Evolutionary conservation across 2,797 vertebrate species (phyloP), one percentile per base, ranked within the genome.

Genomic region (Lacerta bilineata): DNA sequence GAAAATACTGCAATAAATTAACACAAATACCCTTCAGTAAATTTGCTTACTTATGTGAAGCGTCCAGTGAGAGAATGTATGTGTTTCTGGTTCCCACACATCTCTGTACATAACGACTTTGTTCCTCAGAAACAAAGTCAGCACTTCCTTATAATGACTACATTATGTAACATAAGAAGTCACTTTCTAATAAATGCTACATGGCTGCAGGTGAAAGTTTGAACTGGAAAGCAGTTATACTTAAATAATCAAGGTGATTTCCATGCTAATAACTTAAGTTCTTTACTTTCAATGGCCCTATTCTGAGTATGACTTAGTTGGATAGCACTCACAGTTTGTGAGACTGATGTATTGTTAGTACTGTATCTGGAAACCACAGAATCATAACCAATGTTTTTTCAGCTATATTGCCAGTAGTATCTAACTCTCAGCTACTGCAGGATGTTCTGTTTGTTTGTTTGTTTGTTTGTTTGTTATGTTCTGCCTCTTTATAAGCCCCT

Each of bases 311-410:
- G 59, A 61, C 18, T 20, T 6, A 61, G 15, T 20, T 61, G 59
- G 59, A 61, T 61, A 61, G 59, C 20, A 25, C 80, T 2, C 15
- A 50, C 50, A n/a, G 61, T 59, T 88, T 43, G 83, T 50, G 86
- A 87, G 10, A 18, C 88, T 92, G 87, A n/a, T 78, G 80, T 25
- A 88, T 69, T 80, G 76, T 77, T 13, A 17, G 59, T 68, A 33
- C 33, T 33, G 33, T 33, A 33, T 82, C 61, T 17, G 9, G 36
- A 64, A 88, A 69, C 17, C 43, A 55, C 10, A n/a, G 29, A 82
- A 71, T 25, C 8, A 33, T 18, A 61, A 72, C 29, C 5, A 43
- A n/a, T 68, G 2, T 36, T 77, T 76, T 83, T 83, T 39, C 1
- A 8, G 15, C n/a, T 76, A 64, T 50, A 46, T 29, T 55, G 43